Evolutionary conservation across 2,888 invertebrate genomes (phyloP), one percentile per base, ranked within the genome.

Genomic region (Coecobrya sp.): DNA sequence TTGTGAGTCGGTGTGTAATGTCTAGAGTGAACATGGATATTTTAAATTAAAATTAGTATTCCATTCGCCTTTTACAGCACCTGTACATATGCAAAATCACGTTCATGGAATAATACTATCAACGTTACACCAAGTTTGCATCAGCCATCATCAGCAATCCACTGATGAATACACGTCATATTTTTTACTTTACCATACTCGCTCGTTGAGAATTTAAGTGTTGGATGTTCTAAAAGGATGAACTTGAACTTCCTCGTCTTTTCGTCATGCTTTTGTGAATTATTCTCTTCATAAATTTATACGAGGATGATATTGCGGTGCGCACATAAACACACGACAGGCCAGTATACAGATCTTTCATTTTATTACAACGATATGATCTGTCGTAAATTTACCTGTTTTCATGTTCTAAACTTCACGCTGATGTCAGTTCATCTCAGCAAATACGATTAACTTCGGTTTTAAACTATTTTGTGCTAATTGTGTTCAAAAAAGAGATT

Each of bases 241-340:
- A 91, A 91, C 91, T 91, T 91, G 91, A 91, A 91, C 85, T 91
- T 91, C 85, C 86, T 81, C 79, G 36, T 27, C 27, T 19, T 52
- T 7, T 79, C 55, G 16, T 65, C 36, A 76, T 86, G 79, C 68
- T 68, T 76, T 16, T 68, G 36, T 19, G 73, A 42, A 22, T 42
- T 42, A 19, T 30, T 68, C 68, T n/a, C 36, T 36, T 70, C 36
- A 16, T n/a, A n/a, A n/a, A n/a, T 70, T 10, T 73, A 42, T 10
- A 7, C 73, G 16, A 73, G 7, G 36, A 36, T 73, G 1, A 36
- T 30, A 68, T 25, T 30, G 27, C 36, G 8, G 55, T 55, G 7
- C n/a, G 5, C 19, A 55, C 55, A 5, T 5, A 19, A 62, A 19
- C 62, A 8, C 25, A 62, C 62, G 22, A 19, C 10, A 49, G 49